Conservation (phyloP, 2,888 invertebrate species). For the Cremastobaeus sp. region DNA sequence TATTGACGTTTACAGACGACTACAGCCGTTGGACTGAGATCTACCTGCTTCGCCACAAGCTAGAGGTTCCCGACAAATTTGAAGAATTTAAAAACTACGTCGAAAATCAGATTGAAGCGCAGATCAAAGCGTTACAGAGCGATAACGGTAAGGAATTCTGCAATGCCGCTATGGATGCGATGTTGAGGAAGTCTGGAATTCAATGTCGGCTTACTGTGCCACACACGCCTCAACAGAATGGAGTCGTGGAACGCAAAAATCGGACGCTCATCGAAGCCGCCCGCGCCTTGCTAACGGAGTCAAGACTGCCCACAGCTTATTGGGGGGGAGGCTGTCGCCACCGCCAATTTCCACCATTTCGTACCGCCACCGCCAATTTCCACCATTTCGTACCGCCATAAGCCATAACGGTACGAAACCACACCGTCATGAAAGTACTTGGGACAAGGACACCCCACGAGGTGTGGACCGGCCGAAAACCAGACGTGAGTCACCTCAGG, state of each 20-base stretch:
- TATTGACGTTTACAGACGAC: slow-evolving; percentile 61
- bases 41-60: slow-evolving; percentile 39
- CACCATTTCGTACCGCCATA: too few species aligned
- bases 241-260: slow-evolving; percentile 66
- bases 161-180: slow-evolving; percentile 8
- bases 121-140: slow-evolving; percentile 41
- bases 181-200: slow-evolving; percentile 51
- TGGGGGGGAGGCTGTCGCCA: neutral
- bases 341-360: neutral
- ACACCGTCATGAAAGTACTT: neutral
- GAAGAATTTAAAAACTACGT: slow-evolving; percentile 35
- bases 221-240: slow-evolving; percentile 68
- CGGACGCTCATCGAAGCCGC: slow-evolving; percentile 66
- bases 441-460: neutral
- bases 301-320: neutral
- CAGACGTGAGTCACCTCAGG: neutral
- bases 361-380: neutral
- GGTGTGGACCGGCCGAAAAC: neutral
- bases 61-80: slow-evolving; percentile 38
- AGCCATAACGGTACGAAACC: neutral
- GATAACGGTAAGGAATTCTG: slow-evolving; percentile 35
- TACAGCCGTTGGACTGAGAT: slow-evolving; percentile 51
- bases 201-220: slow-evolving; percentile 60
- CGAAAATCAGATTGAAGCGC: slow-evolving; percentile 46
- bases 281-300: slow-evolving; percentile 37